phyloP scores from a whole-genome alignment of 2,113 vertebrate genomes.

The Naja naja region DNA sequence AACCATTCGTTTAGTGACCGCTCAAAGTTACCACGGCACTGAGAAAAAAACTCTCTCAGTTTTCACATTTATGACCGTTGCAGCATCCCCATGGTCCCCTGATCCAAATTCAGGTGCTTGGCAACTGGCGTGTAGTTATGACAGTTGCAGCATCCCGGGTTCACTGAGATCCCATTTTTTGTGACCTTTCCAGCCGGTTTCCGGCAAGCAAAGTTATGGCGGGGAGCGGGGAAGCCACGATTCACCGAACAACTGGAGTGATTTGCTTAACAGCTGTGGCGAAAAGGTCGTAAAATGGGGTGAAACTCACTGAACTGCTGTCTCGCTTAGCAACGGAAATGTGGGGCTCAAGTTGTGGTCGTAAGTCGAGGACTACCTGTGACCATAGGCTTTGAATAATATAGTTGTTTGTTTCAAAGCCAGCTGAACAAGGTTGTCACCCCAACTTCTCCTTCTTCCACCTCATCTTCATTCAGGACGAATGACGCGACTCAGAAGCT shows the following conservation, averaged over 20 bases:
- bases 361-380: neutral
- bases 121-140: neutral
- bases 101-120: neutral
- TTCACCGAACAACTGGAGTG: neutral
- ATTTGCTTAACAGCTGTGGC: neutral
- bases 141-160: neutral
- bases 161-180: neutral
- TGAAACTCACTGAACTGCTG: neutral
- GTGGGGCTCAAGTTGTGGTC: neutral
- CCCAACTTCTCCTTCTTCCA: neutral
- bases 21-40: neutral
- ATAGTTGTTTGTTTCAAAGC: neutral
- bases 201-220: neutral
- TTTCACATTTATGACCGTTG: neutral
- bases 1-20: neutral
- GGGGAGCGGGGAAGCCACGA: accelerated
- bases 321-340: neutral
- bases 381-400: neutral
- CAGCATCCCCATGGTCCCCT: neutral
- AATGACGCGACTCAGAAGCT: neutral
- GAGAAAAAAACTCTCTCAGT: neutral
- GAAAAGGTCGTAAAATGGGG: neutral
- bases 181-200: neutral
- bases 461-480: neutral
- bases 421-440: neutral